These are phyloP conservation scores for Peromyscus maniculatus DNA, from an alignment of 2,113 vertebrate species.

Conservation along the genomic window DNA sequence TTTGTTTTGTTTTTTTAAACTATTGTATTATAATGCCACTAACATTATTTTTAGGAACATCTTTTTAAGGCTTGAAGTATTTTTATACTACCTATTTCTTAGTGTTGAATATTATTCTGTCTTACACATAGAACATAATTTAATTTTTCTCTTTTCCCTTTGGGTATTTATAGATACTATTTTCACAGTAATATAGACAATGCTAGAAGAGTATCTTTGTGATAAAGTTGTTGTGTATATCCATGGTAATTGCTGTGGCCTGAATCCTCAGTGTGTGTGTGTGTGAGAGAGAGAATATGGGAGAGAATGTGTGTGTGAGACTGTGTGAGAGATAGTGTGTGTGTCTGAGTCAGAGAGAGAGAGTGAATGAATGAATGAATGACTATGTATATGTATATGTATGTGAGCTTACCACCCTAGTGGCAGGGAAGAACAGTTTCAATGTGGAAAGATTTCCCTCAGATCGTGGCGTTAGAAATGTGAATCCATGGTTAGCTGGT, in stretches of 20 bases:
- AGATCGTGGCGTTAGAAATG: not conserved
- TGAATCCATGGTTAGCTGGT: not conserved
- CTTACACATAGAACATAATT: not conserved
- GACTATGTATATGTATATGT: not conserved
- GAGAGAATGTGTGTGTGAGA: not conserved
- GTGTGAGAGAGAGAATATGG: not conserved
- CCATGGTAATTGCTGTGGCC: slow-evolving; percentile 6
- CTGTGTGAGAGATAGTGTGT: not conserved
- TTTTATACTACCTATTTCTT: slow-evolving; percentile 22
- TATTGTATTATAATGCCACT: not conserved
- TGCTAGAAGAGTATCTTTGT: not conserved
- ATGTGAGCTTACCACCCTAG: not conserved
- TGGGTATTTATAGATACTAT: not conserved
- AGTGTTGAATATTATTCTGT: slow-evolving; percentile 40
- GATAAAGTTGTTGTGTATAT: not conserved
- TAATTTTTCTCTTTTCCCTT: not conserved
- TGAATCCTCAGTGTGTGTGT: not conserved
- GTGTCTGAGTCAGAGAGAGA: not conserved
- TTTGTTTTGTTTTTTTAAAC: not conserved
- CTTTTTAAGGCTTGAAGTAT: slow-evolving; percentile 4
- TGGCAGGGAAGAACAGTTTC: not conserved
- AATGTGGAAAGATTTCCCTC: not conserved
- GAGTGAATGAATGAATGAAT: not conserved
- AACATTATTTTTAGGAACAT: slow-evolving; percentile 54
- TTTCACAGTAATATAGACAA: not conserved